phyloP scores from a whole-genome alignment of 1,140 invertebrate genomes.

The Bombus terrestris region DNA sequence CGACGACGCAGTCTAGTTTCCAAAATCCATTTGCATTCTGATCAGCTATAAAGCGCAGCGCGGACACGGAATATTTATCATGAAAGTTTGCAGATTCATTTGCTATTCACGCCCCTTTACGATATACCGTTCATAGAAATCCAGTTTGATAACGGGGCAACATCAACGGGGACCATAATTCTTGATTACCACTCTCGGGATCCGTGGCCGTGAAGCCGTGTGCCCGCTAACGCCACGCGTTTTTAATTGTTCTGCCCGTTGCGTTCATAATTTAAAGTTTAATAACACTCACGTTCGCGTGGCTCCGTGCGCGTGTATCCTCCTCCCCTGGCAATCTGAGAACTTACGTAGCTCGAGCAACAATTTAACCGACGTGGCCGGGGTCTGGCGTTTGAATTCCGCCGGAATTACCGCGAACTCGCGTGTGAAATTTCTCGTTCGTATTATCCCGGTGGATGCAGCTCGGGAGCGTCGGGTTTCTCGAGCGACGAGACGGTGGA shows the following conservation, averaged over 20 bases:
- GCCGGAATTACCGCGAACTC: constrained; percentile 59
- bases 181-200: constrained; percentile 18
- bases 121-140: constrained; percentile 32
- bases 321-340: not conserved
- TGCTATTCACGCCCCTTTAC: constrained; percentile 25
- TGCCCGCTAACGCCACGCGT: not conserved
- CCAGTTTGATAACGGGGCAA: constrained; percentile 17
- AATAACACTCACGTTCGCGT: constrained; percentile 32
- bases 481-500: constrained; percentile 25
- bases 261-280: constrained; percentile 56
- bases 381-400: constrained; percentile 56
- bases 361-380: constrained; percentile 47
- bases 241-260: constrained; percentile 44
- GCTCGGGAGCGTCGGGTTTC: not conserved
- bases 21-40: constrained; percentile 38
- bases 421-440: constrained; percentile 62
- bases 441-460: constrained; percentile 56
- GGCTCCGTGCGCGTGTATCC: constrained; percentile 14
- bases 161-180: constrained; percentile 24
- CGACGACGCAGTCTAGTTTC: constrained; percentile 1
- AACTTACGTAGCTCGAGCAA: constrained; percentile 50
- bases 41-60: constrained; percentile 29
- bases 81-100: constrained; percentile 38
- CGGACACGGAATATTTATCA: constrained; percentile 29
- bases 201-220: not conserved